These are phyloP conservation scores for Drosophila mettleri DNA, from an alignment of 2,888 invertebrate genomes.

Conservation along the genomic window DNA sequence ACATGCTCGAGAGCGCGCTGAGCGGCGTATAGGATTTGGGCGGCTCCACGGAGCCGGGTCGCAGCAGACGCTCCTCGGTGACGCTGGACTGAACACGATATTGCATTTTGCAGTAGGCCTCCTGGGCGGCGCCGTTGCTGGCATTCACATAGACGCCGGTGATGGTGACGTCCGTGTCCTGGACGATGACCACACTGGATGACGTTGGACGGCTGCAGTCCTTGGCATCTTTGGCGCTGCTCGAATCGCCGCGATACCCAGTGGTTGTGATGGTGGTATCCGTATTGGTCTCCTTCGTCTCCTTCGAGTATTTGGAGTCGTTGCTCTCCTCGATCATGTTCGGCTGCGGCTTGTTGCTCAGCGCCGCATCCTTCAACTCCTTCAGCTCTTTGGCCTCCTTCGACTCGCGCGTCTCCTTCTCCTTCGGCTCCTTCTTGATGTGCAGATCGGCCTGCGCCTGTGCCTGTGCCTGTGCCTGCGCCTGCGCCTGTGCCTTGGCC, in stretches of 20 bases:
- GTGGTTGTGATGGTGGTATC: conserved; percentile 80
- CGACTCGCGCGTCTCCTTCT: conserved; percentile 40
- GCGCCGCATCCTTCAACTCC: conserved; percentile 34
- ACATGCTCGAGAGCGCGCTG: conserved; percentile 93
- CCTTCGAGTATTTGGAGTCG: conserved; percentile 82
- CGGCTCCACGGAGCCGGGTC: conserved; percentile 84
- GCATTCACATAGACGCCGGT: conserved; percentile 93
- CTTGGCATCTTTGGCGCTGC: conserved; percentile 81
- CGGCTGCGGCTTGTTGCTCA: conserved; percentile 50
- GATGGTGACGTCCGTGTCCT: conserved; percentile 94
- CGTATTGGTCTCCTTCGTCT: conserved; percentile 82
- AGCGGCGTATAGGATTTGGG: conserved; percentile 92
- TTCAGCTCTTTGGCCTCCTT: conserved; percentile 32
- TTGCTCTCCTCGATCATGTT: conserved; percentile 82
- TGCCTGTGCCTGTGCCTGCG: too few relatives aligned
- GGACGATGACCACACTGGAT: conserved; percentile 90
- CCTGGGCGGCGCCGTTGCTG: conserved; percentile 90
- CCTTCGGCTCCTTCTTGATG: conserved; percentile 54
- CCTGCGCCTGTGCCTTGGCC: background rate
- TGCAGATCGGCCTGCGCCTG: conserved; percentile 14
- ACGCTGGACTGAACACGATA: conserved; percentile 95
- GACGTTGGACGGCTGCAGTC: conserved; percentile 85
- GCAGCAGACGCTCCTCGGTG: conserved; percentile 93
- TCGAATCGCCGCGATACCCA: conserved; percentile 75
- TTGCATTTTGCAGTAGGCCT: conserved; percentile 95